Evolutionary conservation across 92 coral and sea anemone species (phyloP), one percentile per base, ranked within the genome.

Genomic region (Porites evermanni): DNA sequence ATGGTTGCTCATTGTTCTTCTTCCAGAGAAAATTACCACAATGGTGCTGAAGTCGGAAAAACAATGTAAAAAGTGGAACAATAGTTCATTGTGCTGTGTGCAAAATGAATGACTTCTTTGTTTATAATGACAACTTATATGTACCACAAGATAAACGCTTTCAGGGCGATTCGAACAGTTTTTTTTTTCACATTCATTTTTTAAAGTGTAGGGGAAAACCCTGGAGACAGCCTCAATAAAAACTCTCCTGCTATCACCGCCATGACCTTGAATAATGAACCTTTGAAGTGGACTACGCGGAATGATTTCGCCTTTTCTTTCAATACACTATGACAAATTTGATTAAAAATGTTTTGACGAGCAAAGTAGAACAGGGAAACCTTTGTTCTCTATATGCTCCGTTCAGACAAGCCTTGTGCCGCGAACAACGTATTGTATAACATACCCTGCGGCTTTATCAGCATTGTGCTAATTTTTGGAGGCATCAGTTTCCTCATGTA

Each of bases 1-100:
- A 90, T 76, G 80, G 93, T 59, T 84, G 78, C 88, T 78, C 59
- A 90, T 94, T 94, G 91, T 94, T 90, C 86, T 80, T 66, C 17
- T 19, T 21, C 29, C 29, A 44, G 6, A 50, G 17, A 67, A 24
- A 73, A 52, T 66, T 73, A 66, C 24, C 89, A 73, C 87, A 73
- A 83, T 80, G 67, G 26, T 12, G 53, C 54, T 29, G 18, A 70
- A 29, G n/a, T 21, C 16, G 18, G 58, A 24, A 32, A 68, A 68
- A 80, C 84, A 71, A 70, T 78, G 44, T 53, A 9, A 59, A 13
- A 38, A 20, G 12, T 12, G 8, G 60, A 50, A 81, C 86, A 81
- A 81, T 70, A 56, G 26, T 8, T 70, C 86, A 3, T 81, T 70
- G 70, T 71, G 29, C 70, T 18, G 7, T 17, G 58, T 32, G 78